A percentile compares a stretch with the other conserved stretches of the same genome.
phyloP scores from a whole-genome alignment of 2,113 vertebrate genomes.

The Ivindomyrus marchei region DNA sequence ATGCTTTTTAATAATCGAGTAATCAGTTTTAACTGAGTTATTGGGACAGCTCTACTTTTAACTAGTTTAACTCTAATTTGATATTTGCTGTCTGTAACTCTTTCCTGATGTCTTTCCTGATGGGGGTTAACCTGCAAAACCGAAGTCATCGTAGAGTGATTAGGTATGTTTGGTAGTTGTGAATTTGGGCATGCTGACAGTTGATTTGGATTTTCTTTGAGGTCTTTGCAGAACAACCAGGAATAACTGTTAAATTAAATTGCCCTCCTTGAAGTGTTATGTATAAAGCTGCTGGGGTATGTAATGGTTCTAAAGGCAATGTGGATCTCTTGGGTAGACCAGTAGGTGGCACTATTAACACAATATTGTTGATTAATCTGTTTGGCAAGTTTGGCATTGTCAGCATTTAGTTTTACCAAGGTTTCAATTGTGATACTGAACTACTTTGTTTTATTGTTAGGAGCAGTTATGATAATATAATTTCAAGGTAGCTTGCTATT shows the following conservation, averaged over 20 bases:
- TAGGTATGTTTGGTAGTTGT: not conserved
- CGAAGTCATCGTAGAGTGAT: not conserved
- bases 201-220: not conserved
- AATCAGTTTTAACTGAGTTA: not conserved
- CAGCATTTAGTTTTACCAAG: not conserved
- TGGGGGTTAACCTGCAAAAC: not conserved
- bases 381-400: not conserved
- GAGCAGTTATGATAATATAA: not conserved
- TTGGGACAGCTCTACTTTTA: not conserved
- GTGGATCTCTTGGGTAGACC: not conserved
- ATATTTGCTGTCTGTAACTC: not conserved
- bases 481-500: not conserved
- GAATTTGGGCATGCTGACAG: not conserved
- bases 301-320: not conserved
- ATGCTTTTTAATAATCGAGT: not conserved
- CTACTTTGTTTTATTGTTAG: not conserved
- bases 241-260: not conserved
- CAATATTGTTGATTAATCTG: not conserved
- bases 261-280: not conserved
- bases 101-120: not conserved
- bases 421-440: not conserved
- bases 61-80: not conserved
- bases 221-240: not conserved
- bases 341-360: conserved; percentile 6
- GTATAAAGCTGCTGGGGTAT: not conserved